Evolutionary conservation across 2,113 vertebrate species (phyloP).

Genomic region (Paraplagusia blochii): DNA sequence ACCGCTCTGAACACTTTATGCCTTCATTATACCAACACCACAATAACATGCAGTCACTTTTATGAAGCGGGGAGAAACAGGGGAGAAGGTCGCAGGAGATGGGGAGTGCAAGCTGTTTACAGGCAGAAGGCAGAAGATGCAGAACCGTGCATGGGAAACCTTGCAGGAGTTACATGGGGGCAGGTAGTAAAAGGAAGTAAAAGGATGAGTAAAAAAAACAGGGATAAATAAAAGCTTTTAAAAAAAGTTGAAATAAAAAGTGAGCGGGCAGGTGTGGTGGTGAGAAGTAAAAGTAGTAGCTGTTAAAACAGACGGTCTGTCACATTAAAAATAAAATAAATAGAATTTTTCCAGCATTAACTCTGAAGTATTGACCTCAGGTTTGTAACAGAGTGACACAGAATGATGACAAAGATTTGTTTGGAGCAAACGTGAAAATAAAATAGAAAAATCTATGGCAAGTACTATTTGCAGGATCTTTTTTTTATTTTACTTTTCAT

Average conservation of each 20-base stretch:
- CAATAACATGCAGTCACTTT: slow-evolving; percentile 42
- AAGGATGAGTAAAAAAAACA: slow-evolving; percentile 22
- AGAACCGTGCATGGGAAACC: slow-evolving; percentile 63
- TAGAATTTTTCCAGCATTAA: not conserved
- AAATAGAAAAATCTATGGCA: not conserved
- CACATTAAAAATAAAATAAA: not conserved
- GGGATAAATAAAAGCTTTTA: slow-evolving; percentile 44
- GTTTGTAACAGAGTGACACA: not conserved
- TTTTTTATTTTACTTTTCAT: not conserved
- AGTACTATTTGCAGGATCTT: slow-evolving; percentile 1
- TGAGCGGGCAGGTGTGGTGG: slow-evolving; percentile 25
- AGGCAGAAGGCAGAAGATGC: slow-evolving; percentile 60
- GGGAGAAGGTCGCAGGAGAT: slow-evolving; percentile 60
- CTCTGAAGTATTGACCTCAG: not conserved
- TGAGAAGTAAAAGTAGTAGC: slow-evolving; percentile 6
- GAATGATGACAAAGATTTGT: not conserved
- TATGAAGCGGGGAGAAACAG: slow-evolving; percentile 35
- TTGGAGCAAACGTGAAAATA: slow-evolving; percentile 13
- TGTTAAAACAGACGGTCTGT: slow-evolving; percentile 2
- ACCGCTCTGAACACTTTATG: slow-evolving; percentile 17
- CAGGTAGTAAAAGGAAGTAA: slow-evolving; percentile 69
- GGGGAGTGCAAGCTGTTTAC: slow-evolving; percentile 57
- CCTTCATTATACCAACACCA: slow-evolving; percentile 10
- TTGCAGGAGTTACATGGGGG: slow-evolving; percentile 48
- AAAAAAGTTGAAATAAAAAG: slow-evolving; percentile 48